Base-by-base conservation (phyloP, 1,140 invertebrate species). In the Phocides pigmalion region DNA sequence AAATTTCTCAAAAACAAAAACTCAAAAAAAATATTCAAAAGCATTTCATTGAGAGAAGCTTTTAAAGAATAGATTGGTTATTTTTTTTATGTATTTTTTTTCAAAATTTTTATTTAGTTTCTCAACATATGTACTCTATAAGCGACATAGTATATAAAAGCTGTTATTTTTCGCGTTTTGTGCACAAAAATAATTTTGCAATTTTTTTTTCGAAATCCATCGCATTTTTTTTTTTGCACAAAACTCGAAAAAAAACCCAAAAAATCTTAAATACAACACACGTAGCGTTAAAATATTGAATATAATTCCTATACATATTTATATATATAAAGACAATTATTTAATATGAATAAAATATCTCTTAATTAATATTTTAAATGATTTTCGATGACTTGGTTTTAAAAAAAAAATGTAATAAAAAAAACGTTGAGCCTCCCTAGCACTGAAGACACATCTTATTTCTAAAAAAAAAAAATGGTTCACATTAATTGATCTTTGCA, bases 31-130 rank as follows among this genome's bases (percentile, higher is more conserved):
- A 46, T 59, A 66, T 71, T 78, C 80, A 81, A 88, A 73, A 84
- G 82, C 84, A 86, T 83, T 86, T 86, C 81, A 77, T 68, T 63
- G 62, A 20, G 17, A 65, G 50, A 65, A 66, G 66, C 42, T 22
- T 62, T 8, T 17, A 72, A 68, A 68, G 63, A 78, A 75, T 70
- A 74, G 51, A 72, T 46, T 51, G 12, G 22, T 54, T 35, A 19
- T 46, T 17, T 8, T 39, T 39, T 54, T 61, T 61, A 22, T 56
- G 44, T 46, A 54, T 44, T 16, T 53, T 44, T 66, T 66, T 61
- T 12, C 20, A n/a, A 19, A 53, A 4, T 41, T 66, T 58, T 59
- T 46, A 15, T 17, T 46, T 32, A 16, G 15, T 58, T 58, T 54
- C 37, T 39, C 11, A 54, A 54, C 51, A 54, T 25, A 58, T 58